These are phyloP conservation scores for Oryctolagus cuniculus DNA, from an alignment of 2,113 vertebrate genomes.

Conservation along the genomic window DNA sequence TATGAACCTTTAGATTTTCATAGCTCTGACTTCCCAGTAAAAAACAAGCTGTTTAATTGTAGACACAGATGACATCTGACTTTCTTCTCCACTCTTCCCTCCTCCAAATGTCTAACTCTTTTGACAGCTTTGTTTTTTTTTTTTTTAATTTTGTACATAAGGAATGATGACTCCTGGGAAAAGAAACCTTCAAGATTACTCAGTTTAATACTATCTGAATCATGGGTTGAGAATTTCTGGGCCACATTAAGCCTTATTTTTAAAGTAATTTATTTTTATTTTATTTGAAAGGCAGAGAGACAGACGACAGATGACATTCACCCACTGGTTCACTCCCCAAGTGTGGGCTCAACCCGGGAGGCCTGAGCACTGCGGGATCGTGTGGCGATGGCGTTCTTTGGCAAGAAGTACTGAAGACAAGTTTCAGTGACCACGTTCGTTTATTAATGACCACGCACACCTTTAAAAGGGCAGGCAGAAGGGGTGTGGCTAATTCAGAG, in stretches of 20 bases:
- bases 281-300: too few species aligned
- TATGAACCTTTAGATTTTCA: constrained; percentile 20
- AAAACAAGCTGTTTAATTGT: constrained; percentile 32
- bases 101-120: constrained; percentile 48
- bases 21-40: not conserved
- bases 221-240: not conserved
- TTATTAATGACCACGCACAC: too few species aligned
- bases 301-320: too few species aligned
- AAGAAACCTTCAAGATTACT: not conserved
- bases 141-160: constrained; percentile 13
- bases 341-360: too few species aligned
- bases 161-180: not conserved
- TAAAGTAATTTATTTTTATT: too few species aligned
- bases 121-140: not conserved
- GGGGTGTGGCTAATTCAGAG: too few species aligned
- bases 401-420: too few species aligned
- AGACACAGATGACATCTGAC: not conserved
- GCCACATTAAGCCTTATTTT: not conserved
- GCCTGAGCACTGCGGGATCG: too few species aligned
- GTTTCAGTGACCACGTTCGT: too few species aligned
- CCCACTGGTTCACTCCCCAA: too few species aligned
- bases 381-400: too few species aligned
- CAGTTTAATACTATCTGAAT: not conserved
- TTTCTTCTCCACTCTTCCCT: not conserved
- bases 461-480: too few species aligned